phyloP scores from a whole-genome alignment of 2,888 invertebrate species.

The Lasioglossum figueresi region DNA sequence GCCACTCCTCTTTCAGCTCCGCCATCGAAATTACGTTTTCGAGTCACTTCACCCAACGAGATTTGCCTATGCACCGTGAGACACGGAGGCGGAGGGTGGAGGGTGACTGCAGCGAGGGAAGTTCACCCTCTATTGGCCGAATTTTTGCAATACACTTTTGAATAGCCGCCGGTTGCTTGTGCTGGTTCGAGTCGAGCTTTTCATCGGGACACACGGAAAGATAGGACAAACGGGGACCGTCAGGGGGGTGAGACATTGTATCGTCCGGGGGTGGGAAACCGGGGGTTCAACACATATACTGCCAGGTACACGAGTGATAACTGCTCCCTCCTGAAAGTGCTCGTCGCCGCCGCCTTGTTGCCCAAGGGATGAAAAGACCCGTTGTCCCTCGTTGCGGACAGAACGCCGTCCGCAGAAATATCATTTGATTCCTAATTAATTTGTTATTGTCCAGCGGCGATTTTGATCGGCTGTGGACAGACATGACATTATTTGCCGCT shows the following conservation, averaged over 20 bases:
- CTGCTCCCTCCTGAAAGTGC: slow-evolving; percentile 45
- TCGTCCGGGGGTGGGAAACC: background rate
- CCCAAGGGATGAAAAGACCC: slow-evolving; percentile 36
- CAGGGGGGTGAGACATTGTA: background rate
- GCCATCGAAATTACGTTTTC: slow-evolving; percentile 62
- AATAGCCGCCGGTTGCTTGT: slow-evolving; percentile 66
- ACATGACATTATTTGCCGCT: background rate
- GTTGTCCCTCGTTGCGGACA: slow-evolving; percentile 9
- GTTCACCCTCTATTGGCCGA: slow-evolving; percentile 59
- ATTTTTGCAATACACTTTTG: slow-evolving; percentile 72
- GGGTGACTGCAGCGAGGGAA: background rate
- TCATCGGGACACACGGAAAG: slow-evolving; percentile 47
- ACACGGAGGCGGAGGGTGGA: slow-evolving; percentile 9
- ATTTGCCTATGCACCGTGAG: slow-evolving; percentile 61
- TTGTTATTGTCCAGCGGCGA: background rate
- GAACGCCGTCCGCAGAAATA: slow-evolving; percentile 18
- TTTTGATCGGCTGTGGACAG: background rate
- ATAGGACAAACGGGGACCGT: slow-evolving; percentile 3
- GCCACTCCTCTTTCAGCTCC: slow-evolving; percentile 39
- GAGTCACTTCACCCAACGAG: slow-evolving; percentile 65
- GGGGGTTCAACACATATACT: slow-evolving; percentile 17
- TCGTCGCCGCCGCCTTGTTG: slow-evolving; percentile 32
- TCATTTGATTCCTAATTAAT: slow-evolving; percentile 36
- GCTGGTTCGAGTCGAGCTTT: slow-evolving; percentile 61
- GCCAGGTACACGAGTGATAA: slow-evolving; percentile 33